Conservation (phyloP, 1,140 invertebrate species). For the Drosophila quadrilineata region DNA sequence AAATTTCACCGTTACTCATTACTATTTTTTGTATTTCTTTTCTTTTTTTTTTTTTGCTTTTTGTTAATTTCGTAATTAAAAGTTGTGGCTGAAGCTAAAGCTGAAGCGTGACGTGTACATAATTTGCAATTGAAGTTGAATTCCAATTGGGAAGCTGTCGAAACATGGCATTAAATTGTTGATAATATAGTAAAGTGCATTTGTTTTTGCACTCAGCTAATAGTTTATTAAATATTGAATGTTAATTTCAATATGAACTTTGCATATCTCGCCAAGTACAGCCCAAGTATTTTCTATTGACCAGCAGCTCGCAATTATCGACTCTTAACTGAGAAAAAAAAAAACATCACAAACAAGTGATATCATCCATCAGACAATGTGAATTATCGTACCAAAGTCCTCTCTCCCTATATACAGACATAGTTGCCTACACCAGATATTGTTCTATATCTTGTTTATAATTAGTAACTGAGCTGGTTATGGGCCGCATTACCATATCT, state of each 20-base stretch:
- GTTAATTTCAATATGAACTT: slow-evolving; percentile 5
- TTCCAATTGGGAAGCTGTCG: background rate
- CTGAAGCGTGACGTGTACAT: slow-evolving; percentile 43
- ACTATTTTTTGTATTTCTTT: too few relatives aligned
- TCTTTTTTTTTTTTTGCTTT: slow-evolving; percentile 52
- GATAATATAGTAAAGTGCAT: too few relatives aligned
- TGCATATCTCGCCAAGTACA: background rate
- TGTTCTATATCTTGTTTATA: too few relatives aligned
- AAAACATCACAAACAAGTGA: slow-evolving; percentile 6
- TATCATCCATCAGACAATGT: background rate
- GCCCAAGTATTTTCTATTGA: too few relatives aligned
- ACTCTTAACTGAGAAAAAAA: background rate
- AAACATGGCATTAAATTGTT: slow-evolving; percentile 9
- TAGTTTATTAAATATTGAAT: slow-evolving; percentile 4
- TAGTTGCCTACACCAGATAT: too few relatives aligned
- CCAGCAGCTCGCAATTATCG: background rate
- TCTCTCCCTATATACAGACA: too few relatives aligned
- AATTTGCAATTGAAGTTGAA: slow-evolving; percentile 36
- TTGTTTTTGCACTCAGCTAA: too few relatives aligned
- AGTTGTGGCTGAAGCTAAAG: slow-evolving; percentile 9
- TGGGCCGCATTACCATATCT: too few relatives aligned
- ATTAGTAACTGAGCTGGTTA: too few relatives aligned
- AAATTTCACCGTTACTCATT: slow-evolving; percentile 72
- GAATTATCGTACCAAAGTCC: too few relatives aligned
- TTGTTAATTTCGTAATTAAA: slow-evolving; percentile 66